Conservation (phyloP, 2,113 vertebrate genomes). For the Ardeotis arabs region DNA sequence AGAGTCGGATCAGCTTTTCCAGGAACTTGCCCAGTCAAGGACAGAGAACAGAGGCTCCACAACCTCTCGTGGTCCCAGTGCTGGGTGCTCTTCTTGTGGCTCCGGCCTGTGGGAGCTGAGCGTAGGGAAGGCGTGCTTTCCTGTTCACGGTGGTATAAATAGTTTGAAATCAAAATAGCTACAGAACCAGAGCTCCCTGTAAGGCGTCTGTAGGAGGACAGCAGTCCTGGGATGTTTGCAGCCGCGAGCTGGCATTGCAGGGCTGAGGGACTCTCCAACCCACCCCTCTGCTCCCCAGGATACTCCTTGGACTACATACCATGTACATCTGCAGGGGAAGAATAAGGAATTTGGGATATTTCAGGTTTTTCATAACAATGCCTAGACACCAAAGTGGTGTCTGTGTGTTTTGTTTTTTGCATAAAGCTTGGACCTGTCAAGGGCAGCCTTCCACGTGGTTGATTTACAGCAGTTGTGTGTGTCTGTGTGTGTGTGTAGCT, state of each 20-base stretch:
- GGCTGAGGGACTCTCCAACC: neutral
- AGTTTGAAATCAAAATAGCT: neutral
- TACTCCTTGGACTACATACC: neutral
- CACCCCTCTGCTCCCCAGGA: neutral
- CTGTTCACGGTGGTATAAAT: neutral
- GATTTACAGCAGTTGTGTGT: neutral
- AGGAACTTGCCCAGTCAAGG: neutral
- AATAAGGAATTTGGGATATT: neutral
- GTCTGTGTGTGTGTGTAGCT: neutral
- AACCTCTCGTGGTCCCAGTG: neutral
- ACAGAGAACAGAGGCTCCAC: neutral
- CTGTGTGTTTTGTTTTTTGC: neutral
- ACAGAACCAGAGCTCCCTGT: neutral
- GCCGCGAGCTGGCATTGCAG: neutral
- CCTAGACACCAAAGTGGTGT: too few species aligned
- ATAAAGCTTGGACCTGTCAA: neutral
- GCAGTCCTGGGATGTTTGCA: neutral
- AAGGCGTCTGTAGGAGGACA: neutral
- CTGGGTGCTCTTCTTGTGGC: neutral
- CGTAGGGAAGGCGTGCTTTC: neutral
- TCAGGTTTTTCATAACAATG: neutral
- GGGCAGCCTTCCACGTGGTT: accelerated
- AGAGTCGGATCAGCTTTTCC: neutral
- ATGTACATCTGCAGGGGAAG: neutral
- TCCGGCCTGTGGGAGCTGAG: neutral